phyloP scores from a whole-genome alignment of 2,888 invertebrate species.

The Neoascia interrupta region DNA sequence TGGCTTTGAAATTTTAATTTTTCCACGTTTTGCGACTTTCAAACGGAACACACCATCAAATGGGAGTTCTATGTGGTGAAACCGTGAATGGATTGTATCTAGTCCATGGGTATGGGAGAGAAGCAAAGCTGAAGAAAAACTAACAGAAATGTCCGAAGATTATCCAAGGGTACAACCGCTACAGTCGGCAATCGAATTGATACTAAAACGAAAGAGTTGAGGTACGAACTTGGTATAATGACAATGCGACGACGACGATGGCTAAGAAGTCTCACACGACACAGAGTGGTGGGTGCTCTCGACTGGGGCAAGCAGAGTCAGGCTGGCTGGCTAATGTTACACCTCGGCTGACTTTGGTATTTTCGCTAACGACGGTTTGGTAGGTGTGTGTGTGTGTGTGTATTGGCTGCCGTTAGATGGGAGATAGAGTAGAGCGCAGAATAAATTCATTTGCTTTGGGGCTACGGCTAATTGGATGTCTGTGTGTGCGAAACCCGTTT shows the following conservation, averaged over 20 bases:
- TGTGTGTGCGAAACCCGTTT: slow-evolving; percentile 32
- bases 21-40: slow-evolving; percentile 20
- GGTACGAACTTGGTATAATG: slow-evolving; percentile 70
- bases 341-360: slow-evolving; percentile 53
- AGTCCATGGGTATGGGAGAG: slow-evolving; percentile 47
- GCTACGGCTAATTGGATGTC: neutral
- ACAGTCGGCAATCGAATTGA: slow-evolving; percentile 72
- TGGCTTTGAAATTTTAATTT: too few species aligned
- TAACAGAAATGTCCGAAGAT: slow-evolving; percentile 17
- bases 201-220: slow-evolving; percentile 74
- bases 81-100: slow-evolving; percentile 50
- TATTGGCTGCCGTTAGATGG: slow-evolving; percentile 42
- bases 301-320: slow-evolving; percentile 43
- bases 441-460: slow-evolving; percentile 26
- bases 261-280: slow-evolving; percentile 28
- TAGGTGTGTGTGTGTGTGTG: slow-evolving; percentile 11
- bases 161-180: slow-evolving; percentile 70
- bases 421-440: slow-evolving; percentile 17
- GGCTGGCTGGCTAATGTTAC: slow-evolving; percentile 58
- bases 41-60: slow-evolving; percentile 13
- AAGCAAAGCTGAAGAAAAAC: slow-evolving; percentile 16
- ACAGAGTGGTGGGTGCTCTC: slow-evolving; percentile 50
- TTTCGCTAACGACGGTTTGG: slow-evolving; percentile 11
- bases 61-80: slow-evolving; percentile 30
- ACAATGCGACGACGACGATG: neutral